These are phyloP conservation scores for Euclidia mi DNA, from an alignment of 2,888 invertebrate species.

Conservation along the genomic window DNA sequence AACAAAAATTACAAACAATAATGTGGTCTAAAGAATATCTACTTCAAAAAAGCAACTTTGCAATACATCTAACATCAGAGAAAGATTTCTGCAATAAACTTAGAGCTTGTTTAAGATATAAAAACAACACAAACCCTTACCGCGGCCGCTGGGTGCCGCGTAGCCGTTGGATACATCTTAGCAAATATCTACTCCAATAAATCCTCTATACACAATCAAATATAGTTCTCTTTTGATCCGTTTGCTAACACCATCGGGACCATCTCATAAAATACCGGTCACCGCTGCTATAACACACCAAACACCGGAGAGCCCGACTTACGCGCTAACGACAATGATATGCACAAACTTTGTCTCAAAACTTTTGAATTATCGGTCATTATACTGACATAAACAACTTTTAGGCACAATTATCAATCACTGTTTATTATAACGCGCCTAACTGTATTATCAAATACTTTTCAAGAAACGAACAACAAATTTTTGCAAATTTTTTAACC, in stretches of 20 bases:
- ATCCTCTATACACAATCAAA: slow-evolving; percentile 72
- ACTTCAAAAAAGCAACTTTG: slow-evolving; percentile 32
- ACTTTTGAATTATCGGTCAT: slow-evolving; percentile 86
- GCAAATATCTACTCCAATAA: slow-evolving; percentile 52
- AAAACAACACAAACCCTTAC: slow-evolving; percentile 91
- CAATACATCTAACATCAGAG: slow-evolving; percentile 1
- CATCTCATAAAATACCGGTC: slow-evolving; percentile 76
- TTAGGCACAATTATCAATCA: slow-evolving; percentile 57
- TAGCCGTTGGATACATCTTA: slow-evolving; percentile 93
- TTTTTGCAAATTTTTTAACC: slow-evolving; percentile 75
- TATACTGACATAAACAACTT: slow-evolving; percentile 76
- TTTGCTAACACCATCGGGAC: slow-evolving; percentile 73
- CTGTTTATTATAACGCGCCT: slow-evolving; percentile 53
- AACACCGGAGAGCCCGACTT: slow-evolving; percentile 77
- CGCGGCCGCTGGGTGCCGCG: slow-evolving; percentile 94
- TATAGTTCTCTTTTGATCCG: slow-evolving; percentile 78
- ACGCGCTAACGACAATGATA: slow-evolving; percentile 86
- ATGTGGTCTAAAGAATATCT: slow-evolving; percentile 35
- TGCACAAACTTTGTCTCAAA: slow-evolving; percentile 86
- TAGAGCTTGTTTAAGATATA: slow-evolving; percentile 48
- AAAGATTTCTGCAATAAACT: slow-evolving; percentile 1
- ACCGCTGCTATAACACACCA: slow-evolving; percentile 81
- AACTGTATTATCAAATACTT: slow-evolving; percentile 56
- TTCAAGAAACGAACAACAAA: slow-evolving; percentile 69
- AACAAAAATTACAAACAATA: slow-evolving; percentile 58